These are phyloP conservation scores for Melospiza georgiana DNA, from an alignment of 2,113 vertebrate genomes.

Conservation along the genomic window DNA sequence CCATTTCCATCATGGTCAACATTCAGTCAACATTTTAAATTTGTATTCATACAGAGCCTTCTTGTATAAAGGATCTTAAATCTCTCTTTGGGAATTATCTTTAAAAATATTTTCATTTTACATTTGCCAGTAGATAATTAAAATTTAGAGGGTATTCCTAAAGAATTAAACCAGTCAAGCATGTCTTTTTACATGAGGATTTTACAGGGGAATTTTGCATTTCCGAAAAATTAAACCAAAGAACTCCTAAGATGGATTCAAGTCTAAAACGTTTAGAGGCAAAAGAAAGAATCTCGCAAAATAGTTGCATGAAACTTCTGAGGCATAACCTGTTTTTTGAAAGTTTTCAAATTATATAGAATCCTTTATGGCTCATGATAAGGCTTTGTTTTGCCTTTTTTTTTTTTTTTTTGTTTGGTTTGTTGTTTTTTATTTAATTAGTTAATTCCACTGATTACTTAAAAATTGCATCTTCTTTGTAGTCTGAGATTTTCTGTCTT, in stretches of 20 bases:
- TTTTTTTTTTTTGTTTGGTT: rapidly evolving
- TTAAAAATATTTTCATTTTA: not conserved
- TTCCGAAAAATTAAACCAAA: not conserved
- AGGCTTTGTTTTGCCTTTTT: not conserved
- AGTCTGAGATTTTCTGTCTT: not conserved
- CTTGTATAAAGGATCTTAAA: not conserved
- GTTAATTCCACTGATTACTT: not conserved
- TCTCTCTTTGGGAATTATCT: not conserved
- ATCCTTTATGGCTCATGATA: not conserved
- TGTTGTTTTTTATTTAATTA: not conserved
- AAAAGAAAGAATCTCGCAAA: not conserved
- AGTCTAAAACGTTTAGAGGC: not conserved
- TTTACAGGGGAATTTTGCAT: not conserved
- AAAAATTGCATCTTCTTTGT: not conserved
- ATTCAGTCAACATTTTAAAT: not conserved
- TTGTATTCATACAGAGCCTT: not conserved
- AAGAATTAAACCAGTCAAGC: not conserved
- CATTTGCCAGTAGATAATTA: not conserved
- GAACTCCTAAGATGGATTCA: not conserved
- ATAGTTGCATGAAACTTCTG: not conserved
- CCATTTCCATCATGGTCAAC: rapidly evolving
- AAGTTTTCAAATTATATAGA: not conserved
- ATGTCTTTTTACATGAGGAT: not conserved
- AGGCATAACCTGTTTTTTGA: not conserved
- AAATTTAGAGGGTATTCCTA: not conserved